Evolutionary conservation across 2,797 vertebrate species (phyloP).

Genomic region (Pangasius krempfi): DNA sequence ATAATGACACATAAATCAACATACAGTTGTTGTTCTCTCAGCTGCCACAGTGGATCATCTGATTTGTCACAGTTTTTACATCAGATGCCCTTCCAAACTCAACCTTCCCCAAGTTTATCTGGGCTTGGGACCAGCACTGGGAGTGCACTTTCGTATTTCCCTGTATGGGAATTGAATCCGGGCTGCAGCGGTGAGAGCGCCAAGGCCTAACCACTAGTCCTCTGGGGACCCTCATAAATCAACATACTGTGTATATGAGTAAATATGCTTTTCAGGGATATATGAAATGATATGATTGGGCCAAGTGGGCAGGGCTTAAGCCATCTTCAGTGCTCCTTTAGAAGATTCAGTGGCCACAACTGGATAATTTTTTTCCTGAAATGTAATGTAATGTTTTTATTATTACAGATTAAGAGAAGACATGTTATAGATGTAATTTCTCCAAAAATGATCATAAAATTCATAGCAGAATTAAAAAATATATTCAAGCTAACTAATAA

Average conservation of each 20-base stretch:
- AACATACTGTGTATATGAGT: not conserved
- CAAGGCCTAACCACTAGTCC: too few species aligned
- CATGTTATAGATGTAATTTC: not conserved
- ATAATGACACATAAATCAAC: not conserved
- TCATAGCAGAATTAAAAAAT: not conserved
- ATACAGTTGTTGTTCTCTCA: not conserved
- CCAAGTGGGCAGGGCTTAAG: not conserved
- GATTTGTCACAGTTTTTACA: too few species aligned
- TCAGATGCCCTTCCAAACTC: too few species aligned
- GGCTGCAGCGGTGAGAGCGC: too few species aligned
- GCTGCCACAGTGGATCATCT: too few species aligned
- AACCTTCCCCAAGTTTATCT: too few species aligned
- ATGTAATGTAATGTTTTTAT: not conserved
- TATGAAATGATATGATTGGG: not conserved
- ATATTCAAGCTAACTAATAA: not conserved
- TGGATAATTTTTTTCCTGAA: not conserved
- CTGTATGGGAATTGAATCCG: too few species aligned
- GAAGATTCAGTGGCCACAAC: not conserved
- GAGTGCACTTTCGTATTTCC: too few species aligned
- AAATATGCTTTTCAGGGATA: not conserved
- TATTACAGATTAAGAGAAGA: not conserved
- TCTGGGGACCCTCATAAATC: not conserved
- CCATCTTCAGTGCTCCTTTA: not conserved
- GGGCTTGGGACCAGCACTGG: too few species aligned
- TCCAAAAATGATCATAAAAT: not conserved